A percentile compares a stretch with the other conserved stretches of the same genome.
phyloP scores from a whole-genome alignment of 2,113 vertebrate genomes.

The Macrotis lagotis region DNA sequence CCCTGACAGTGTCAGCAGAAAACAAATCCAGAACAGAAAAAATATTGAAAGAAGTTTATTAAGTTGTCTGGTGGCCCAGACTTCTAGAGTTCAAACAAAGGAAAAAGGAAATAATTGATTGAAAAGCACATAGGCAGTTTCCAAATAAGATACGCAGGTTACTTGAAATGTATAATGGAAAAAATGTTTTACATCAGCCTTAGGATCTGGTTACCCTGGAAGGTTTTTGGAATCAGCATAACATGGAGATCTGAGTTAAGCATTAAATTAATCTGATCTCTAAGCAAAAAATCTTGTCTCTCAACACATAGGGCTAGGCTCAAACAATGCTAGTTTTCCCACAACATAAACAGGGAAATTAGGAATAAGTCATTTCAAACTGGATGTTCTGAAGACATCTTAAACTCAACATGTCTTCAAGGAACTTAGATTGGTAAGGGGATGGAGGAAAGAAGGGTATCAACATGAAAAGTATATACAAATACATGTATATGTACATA shows the following conservation, averaged over 20 bases:
- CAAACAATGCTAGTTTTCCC: background rate
- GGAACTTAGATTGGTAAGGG: background rate
- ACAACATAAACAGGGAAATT: background rate
- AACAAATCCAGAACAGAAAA: background rate
- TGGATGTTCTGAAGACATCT: background rate
- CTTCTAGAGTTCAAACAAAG: background rate
- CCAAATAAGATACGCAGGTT: background rate
- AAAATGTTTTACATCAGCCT: background rate
- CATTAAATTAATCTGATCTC: background rate
- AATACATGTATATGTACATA: background rate
- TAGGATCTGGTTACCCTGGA: background rate
- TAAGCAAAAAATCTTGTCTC: background rate
- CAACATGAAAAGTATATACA: background rate
- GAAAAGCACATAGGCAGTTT: background rate
- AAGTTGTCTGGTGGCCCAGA: background rate
- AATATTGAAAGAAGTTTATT: background rate
- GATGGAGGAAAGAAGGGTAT: background rate
- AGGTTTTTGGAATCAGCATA: background rate
- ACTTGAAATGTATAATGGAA: background rate
- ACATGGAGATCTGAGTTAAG: background rate
- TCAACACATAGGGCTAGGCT: background rate
- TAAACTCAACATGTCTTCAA: background rate
- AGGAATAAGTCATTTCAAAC: background rate
- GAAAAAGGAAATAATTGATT: background rate
- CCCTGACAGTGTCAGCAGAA: background rate